Evolutionary conservation across 2,888 invertebrate species (phyloP).

Genomic region (Tipula confusa): DNA sequence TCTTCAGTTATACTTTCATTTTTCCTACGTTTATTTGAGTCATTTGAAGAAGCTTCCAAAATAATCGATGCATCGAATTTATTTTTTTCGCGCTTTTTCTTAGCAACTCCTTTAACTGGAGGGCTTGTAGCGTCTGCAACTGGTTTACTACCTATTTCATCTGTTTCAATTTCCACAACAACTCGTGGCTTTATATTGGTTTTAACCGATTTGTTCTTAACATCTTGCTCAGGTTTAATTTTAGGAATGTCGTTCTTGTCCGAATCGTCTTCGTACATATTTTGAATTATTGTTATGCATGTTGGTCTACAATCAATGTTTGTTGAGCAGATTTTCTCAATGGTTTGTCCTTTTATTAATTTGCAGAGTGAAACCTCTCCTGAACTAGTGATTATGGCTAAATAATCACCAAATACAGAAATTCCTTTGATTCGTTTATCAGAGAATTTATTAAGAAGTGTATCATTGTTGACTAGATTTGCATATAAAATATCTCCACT

Average conservation of each 20-base stretch:
- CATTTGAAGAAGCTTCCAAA: not conserved
- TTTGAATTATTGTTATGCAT: constrained; percentile 60
- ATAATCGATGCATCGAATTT: not conserved
- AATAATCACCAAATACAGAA: constrained; percentile 53
- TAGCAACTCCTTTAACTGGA: not conserved
- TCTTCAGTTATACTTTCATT: not conserved
- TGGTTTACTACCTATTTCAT: not conserved
- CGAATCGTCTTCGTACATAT: constrained; percentile 40
- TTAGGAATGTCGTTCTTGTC: constrained; percentile 37
- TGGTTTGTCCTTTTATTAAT: constrained; percentile 45
- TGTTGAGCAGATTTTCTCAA: constrained; percentile 54
- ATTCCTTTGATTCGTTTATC: constrained; percentile 66
- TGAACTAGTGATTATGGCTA: constrained; percentile 68
- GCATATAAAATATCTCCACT: constrained; percentile 64
- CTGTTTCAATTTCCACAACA: not conserved
- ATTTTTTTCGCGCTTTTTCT: not conserved
- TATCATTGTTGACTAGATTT: constrained; percentile 51
- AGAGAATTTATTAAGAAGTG: constrained; percentile 54
- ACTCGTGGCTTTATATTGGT: not conserved
- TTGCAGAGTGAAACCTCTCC: constrained; percentile 76
- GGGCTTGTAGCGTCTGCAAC: not conserved
- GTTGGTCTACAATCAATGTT: constrained; percentile 69
- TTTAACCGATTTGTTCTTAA: not conserved
- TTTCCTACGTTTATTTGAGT: not conserved
- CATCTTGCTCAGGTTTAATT: constrained; percentile 21